Evolutionary conservation across 1,140 invertebrate species (phyloP).

Genomic region (Marisa cornuarietis): DNA sequence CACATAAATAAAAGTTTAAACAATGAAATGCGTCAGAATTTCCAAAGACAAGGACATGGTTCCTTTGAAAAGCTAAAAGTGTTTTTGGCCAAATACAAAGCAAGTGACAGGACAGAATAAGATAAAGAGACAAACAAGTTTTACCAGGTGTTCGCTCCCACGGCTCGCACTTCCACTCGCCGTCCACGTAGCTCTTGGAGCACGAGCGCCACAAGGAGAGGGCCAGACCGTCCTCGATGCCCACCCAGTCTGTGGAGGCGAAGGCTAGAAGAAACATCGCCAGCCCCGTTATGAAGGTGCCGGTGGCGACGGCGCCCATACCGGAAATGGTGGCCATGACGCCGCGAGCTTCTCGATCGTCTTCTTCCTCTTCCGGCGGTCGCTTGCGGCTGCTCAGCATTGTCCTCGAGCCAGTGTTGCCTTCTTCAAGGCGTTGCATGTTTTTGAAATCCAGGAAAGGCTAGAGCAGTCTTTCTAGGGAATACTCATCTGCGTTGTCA

Average conservation of each 20-base stretch:
- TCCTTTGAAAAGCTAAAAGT: no score
- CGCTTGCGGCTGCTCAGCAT: slow-evolving; percentile 11
- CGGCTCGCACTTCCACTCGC: slow-evolving; percentile 31
- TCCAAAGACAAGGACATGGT: no score
- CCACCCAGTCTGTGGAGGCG: slow-evolving; percentile 37
- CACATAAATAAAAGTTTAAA: no score
- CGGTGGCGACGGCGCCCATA: slow-evolving; percentile 26
- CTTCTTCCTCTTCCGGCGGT: not conserved
- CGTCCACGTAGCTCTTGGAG: slow-evolving; percentile 22
- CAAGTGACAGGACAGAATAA: no score
- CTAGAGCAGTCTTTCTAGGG: no score
- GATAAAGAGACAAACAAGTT: not conserved
- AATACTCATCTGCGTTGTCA: no score
- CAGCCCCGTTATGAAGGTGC: slow-evolving; percentile 34
- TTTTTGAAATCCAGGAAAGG: not conserved
- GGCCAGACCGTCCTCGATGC: slow-evolving; percentile 33
- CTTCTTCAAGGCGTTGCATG: slow-evolving; percentile 14
- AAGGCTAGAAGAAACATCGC: slow-evolving; percentile 35
- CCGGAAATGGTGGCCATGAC: slow-evolving; percentile 23
- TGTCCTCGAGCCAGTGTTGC: not conserved
- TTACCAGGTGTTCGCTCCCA: slow-evolving; percentile 35
- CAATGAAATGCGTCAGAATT: no score
- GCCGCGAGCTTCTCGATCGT: not conserved
- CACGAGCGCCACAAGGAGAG: slow-evolving; percentile 35
- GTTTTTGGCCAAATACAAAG: no score